Evolutionary conservation across 2,888 invertebrate species (phyloP).

Genomic region (Harpalus rufipes): DNA sequence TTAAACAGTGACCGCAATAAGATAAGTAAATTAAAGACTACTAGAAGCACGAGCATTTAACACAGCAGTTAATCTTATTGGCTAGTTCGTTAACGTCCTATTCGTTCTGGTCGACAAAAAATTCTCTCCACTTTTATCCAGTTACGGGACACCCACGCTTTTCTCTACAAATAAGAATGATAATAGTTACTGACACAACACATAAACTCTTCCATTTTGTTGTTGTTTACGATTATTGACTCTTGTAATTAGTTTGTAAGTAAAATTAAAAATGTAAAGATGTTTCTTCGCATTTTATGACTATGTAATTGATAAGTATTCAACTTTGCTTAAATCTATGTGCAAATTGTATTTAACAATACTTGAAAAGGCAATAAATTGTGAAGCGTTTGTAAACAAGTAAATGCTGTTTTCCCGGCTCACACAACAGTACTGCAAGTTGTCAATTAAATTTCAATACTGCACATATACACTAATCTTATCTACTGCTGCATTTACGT

Average conservation of each 20-base stretch:
- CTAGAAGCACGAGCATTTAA: conserved; percentile 21
- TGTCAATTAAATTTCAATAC: no score
- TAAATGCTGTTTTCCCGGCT: no score
- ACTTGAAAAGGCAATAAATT: neutral
- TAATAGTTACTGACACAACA: conserved; percentile 14
- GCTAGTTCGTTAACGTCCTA: conserved; percentile 17
- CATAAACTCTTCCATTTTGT: conserved; percentile 4
- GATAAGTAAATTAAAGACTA: conserved; percentile 25
- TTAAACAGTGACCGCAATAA: conserved; percentile 4
- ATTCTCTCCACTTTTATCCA: conserved; percentile 2
- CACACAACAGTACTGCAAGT: no score
- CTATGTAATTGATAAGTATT: neutral
- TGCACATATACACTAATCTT: no score
- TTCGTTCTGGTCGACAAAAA: conserved; percentile 20
- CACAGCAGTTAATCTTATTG: conserved; percentile 39
- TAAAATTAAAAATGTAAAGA: conserved; percentile 6
- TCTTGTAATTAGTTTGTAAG: conserved; percentile 15
- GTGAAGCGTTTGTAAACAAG: neutral
- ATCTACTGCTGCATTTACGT: no score
- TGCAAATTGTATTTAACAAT: neutral
- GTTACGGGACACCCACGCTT: conserved; percentile 17
- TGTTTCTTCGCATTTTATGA: neutral
- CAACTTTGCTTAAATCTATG: neutral
- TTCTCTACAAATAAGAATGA: conserved; percentile 1
- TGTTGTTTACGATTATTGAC: conserved; percentile 29